A percentile compares a stretch with the other conserved stretches of the same genome.
Conservation (phyloP, 2,113 vertebrate genomes). For the Jacana jacana region DNA sequence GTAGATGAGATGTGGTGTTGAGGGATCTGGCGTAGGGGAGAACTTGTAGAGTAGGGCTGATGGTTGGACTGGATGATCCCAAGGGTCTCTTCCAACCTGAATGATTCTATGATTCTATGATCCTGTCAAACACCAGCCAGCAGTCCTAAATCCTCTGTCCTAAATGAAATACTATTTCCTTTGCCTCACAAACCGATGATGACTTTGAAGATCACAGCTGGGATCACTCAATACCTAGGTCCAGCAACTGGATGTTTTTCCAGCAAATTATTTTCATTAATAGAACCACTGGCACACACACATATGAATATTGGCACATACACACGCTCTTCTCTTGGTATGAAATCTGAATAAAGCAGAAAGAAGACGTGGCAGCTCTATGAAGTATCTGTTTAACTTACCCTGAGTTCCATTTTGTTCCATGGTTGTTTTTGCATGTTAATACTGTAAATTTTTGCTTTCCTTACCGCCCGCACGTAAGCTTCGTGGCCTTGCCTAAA, state of each 20-base stretch:
- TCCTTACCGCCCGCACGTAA: conserved; percentile 93
- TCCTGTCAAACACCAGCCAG: background rate
- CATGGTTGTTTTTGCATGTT: conserved; percentile 98
- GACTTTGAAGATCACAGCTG: background rate
- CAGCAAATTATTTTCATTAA: background rate
- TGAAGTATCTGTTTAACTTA: conserved; percentile 52
- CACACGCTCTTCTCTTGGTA: background rate
- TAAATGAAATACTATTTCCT: background rate
- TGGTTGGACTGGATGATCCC: too few species aligned
- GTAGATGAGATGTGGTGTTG: too few species aligned
- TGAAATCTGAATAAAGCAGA: background rate
- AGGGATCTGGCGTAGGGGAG: too few species aligned
- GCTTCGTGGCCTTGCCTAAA: conserved; percentile 98
- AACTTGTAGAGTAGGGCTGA: too few species aligned
- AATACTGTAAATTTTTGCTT: conserved; percentile 92
- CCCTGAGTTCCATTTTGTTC: conserved; percentile 98
- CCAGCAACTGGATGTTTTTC: background rate
- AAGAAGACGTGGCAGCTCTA: background rate
- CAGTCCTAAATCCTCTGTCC: background rate
- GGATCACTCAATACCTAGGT: background rate
- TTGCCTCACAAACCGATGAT: background rate
- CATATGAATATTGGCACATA: background rate
- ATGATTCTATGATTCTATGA: too few species aligned
- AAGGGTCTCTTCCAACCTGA: too few species aligned
- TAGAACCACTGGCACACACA: background rate